A percentile compares a stretch with the other conserved stretches of the same genome.
These are phyloP conservation scores for Peromyscus maniculatus DNA, from an alignment of 2,113 vertebrate genomes.

Conservation along the genomic window DNA sequence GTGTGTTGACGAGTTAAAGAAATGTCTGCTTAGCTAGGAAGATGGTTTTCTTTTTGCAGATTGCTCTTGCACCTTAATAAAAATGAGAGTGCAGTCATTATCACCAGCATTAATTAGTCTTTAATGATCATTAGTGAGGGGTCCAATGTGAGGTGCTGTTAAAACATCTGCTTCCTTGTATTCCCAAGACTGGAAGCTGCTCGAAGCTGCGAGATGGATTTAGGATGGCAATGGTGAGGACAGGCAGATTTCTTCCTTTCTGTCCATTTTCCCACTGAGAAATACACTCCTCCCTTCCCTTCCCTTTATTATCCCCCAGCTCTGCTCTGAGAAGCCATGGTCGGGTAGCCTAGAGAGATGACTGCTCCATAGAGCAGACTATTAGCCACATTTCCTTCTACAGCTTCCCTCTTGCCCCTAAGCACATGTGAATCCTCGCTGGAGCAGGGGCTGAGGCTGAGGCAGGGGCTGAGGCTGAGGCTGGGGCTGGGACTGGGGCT, in stretches of 20 bases:
- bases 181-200: not conserved
- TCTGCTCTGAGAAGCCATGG: not conserved
- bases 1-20: slow-evolving; percentile 75
- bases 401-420: not conserved
- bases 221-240: not conserved
- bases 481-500: not conserved
- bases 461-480: not conserved
- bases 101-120: slow-evolving; percentile 63
- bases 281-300: not conserved
- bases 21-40: slow-evolving; percentile 65
- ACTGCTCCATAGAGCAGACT: not conserved
- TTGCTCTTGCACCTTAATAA: slow-evolving; percentile 69
- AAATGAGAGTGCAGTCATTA: slow-evolving; percentile 59
- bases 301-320: not conserved
- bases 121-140: slow-evolving; percentile 27
- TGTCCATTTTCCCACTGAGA: not conserved
- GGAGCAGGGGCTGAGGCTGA: no score
- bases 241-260: not conserved
- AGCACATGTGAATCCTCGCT: not conserved
- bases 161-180: slow-evolving; percentile 3
- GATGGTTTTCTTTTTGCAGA: slow-evolving; percentile 55
- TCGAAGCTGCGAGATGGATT: not conserved
- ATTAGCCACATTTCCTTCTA: not conserved
- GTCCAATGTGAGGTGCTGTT: not conserved
- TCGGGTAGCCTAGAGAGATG: not conserved